Evolutionary conservation across 30 jellyfish, hydroid and myxozoan genomes (phyloP).

Genomic region (Chironex yamaguchii): DNA sequence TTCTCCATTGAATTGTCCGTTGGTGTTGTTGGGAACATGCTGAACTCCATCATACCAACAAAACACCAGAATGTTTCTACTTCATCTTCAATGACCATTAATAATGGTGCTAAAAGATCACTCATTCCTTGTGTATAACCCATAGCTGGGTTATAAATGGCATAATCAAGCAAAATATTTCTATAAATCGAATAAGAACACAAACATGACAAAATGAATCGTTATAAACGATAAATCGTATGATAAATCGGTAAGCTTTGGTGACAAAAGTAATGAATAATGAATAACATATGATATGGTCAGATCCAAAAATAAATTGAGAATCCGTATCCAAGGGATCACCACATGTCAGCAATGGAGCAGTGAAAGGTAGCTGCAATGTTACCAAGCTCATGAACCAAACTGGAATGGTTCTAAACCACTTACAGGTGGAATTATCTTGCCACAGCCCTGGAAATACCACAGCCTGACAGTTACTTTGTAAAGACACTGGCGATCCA

Average conservation of each 20-base stretch:
- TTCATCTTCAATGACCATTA: slow-evolving; percentile 88
- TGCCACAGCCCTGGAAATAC: too few species aligned
- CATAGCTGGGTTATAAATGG: slow-evolving; percentile 84
- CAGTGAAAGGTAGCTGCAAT: too few species aligned
- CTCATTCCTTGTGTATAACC: slow-evolving; percentile 99
- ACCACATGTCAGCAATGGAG: too few species aligned
- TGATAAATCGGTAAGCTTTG: neutral
- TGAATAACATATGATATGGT: neutral
- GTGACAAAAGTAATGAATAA: neutral
- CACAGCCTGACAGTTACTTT: too few species aligned
- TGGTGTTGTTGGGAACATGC: slow-evolving; percentile 96
- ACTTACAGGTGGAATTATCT: too few species aligned
- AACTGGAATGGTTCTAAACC: too few species aligned
- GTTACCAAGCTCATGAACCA: too few species aligned
- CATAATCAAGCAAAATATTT: slow-evolving; percentile 90
- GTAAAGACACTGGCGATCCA: too few species aligned
- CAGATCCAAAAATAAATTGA: too few species aligned
- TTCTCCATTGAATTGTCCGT: slow-evolving; percentile 92
- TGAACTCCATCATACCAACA: slow-evolving; percentile 94
- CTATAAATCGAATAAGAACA: slow-evolving; percentile 42
- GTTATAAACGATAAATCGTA: neutral
- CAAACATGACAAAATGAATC: neutral
- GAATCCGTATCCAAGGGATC: too few species aligned
- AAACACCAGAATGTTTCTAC: slow-evolving; percentile 98
- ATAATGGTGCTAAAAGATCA: slow-evolving; percentile 91